Evolutionary conservation across 2,797 vertebrate genomes (phyloP).

Genomic region (Schizopygopsis malacanthus): DNA sequence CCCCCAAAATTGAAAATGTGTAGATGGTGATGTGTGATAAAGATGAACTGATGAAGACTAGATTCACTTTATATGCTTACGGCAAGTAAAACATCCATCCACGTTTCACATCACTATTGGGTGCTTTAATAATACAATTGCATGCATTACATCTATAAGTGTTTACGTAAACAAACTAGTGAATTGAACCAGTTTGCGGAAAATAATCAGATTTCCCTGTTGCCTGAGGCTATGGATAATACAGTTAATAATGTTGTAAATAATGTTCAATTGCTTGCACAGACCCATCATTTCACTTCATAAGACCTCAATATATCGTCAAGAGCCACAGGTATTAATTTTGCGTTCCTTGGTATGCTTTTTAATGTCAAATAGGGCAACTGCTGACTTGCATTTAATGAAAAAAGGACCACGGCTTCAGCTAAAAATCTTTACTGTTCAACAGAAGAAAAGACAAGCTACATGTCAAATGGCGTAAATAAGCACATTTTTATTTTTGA

Average conservation of each 20-base stretch:
- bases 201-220: background rate
- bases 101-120: background rate
- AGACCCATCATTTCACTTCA: background rate
- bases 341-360: background rate
- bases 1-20: background rate
- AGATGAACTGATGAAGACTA: background rate
- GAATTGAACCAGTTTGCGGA: no score
- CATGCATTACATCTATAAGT: no score
- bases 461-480: background rate
- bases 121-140: no score
- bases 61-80: background rate
- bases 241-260: background rate
- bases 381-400: background rate
- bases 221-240: background rate
- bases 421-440: background rate
- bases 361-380: background rate
- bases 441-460: background rate
- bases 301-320: background rate
- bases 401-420: background rate
- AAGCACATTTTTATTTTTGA: background rate
- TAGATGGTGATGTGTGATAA: background rate
- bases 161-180: background rate
- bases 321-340: background rate
- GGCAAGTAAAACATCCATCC: background rate
- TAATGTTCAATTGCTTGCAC: background rate